Conservation (phyloP, 2,797 vertebrate species). For the Coracias cyanogaster region DNA sequence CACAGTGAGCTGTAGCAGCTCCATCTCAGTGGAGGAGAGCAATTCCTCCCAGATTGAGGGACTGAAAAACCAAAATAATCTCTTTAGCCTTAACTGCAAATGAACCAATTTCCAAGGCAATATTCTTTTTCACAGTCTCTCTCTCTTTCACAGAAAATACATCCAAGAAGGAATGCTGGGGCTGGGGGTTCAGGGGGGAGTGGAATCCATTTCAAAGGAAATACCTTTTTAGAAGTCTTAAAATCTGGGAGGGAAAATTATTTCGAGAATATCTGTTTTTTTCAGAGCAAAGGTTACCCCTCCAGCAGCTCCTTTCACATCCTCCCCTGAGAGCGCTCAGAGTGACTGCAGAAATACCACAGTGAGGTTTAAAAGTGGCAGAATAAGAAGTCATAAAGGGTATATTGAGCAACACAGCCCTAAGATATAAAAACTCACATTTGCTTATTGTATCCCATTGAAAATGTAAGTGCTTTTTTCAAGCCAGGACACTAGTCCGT, state of each 20-base stretch:
- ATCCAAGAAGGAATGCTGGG: background rate
- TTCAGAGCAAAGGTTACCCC: background rate
- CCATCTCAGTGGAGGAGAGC: background rate
- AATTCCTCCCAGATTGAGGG: background rate
- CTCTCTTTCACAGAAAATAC: conserved; percentile 26
- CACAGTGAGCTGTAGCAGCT: background rate
- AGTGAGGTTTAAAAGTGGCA: background rate
- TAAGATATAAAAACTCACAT: background rate
- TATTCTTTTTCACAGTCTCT: conserved; percentile 24
- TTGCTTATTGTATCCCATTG: background rate
- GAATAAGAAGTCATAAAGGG: background rate
- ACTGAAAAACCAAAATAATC: conserved; percentile 32
- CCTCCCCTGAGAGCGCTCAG: background rate
- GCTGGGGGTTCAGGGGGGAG: background rate
- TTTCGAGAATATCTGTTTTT: background rate
- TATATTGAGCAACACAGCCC: background rate
- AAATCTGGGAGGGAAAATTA: background rate
- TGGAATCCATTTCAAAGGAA: conserved; percentile 9
- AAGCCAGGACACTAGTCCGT: background rate
- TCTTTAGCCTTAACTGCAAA: conserved; percentile 32
- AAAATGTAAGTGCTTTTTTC: background rate
- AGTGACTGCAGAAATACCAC: background rate
- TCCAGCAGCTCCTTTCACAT: background rate
- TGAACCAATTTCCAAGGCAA: conserved; percentile 45
- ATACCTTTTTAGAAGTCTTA: conserved; percentile 29